Conservation (phyloP, 2,113 vertebrate genomes). For the Indicator indicator region DNA sequence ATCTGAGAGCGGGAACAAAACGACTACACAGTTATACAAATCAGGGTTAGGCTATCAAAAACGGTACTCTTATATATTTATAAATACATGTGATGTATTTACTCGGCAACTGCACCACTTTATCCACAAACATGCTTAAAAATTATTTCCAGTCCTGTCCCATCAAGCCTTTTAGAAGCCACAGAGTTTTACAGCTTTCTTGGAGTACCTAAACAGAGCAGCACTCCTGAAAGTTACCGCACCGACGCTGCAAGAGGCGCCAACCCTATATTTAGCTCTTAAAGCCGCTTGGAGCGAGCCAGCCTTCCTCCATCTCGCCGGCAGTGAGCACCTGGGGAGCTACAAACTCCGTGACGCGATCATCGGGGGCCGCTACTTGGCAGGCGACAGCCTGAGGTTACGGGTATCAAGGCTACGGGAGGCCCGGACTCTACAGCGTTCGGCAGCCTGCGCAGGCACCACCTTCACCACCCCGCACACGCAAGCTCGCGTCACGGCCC, state of each 20-base stretch:
- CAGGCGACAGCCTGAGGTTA: background rate
- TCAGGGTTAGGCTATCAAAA: background rate
- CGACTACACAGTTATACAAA: too few relatives aligned
- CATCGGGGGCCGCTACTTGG: accelerated
- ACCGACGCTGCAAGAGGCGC: background rate
- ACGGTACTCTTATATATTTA: background rate
- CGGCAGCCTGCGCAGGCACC: background rate
- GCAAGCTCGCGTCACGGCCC: background rate
- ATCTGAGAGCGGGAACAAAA: slow-evolving; percentile 13
- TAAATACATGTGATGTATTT: background rate
- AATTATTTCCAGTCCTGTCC: too few relatives aligned
- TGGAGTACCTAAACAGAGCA: background rate
- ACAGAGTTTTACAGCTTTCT: background rate
- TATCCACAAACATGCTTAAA: accelerated
- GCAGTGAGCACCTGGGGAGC: background rate
- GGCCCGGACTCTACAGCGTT: background rate
- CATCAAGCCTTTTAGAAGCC: accelerated
- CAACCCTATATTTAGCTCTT: slow-evolving; percentile 40
- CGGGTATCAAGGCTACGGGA: accelerated
- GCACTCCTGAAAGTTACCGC: background rate
- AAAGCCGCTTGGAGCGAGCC: background rate
- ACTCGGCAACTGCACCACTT: background rate
- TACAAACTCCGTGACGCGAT: accelerated
- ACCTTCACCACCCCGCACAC: background rate
- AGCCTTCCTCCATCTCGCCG: background rate